Evolutionary conservation across 1,140 invertebrate genomes (phyloP), one percentile per base, ranked within the genome.

Genomic region (Calephelis virginiensis): DNA sequence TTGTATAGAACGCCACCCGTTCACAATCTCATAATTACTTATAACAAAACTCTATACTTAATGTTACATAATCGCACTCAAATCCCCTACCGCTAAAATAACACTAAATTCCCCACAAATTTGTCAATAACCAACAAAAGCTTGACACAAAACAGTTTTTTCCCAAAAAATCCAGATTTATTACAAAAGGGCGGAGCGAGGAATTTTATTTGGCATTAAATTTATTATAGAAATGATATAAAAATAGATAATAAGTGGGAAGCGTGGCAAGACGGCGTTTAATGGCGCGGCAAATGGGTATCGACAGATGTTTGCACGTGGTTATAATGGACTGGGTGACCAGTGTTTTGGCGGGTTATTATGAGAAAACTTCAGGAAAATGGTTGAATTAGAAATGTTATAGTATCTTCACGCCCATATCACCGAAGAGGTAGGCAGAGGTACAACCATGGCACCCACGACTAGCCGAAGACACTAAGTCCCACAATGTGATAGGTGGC

Each of bases 181-280:
- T 74, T 72, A 67, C 64, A 28, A 62, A 66, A 62, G 83, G 17
- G 85, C 81, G 83, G 76, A 68, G 70, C 77, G 53, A 72, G 73
- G 73, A 79, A 80, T 86, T 89, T 86, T 89, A 86, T 89, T 89
- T 86, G 82, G 61, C 69, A 63, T 76, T 66, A 82, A 86, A 82
- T 86, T 75, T 76, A 47, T 78, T 76, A 62, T 82, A 77, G 72
- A 73, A 75, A 76, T 75, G 73, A 77, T 79, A 77, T 80, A 81
- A 85, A 83, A 83, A 81, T 83, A 63, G 73, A 76, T 85, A 84
- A 85, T 86, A 80, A 81, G 83, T 83, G 78, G 74, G 80, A 89
- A 84, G 85, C 80, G 86, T 88, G 81, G 77, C 76, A 64, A 68
- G 60, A 69, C 70, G 50, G 64, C 64, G 70, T 72, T 83, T 78